Evolutionary conservation across 2,888 invertebrate genomes (phyloP).

Genomic region (Drosophila meridiana): DNA sequence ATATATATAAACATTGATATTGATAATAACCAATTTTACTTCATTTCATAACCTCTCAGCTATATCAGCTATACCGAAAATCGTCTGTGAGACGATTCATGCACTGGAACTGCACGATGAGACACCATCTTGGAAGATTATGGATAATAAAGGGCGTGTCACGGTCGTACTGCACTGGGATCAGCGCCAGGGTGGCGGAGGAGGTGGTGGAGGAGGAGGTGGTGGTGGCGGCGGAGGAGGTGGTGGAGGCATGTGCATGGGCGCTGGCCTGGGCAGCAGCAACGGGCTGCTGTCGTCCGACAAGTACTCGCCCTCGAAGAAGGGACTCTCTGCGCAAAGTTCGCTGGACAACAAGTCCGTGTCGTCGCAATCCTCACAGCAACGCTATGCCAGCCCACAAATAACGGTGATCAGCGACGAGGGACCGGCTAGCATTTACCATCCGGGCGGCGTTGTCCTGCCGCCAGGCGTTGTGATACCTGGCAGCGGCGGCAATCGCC

Average conservation of each 20-base stretch:
- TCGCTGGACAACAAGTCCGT: slow-evolving; percentile 89
- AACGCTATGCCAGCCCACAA: slow-evolving; percentile 90
- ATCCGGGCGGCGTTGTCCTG: slow-evolving; percentile 82
- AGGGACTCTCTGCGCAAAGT: slow-evolving; percentile 86
- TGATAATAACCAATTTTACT: neutral
- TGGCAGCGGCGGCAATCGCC: slow-evolving; percentile 77
- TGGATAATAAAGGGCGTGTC: slow-evolving; percentile 98
- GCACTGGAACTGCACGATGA: slow-evolving; percentile 98
- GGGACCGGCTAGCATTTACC: slow-evolving; percentile 88
- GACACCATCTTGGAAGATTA: slow-evolving; percentile 98
- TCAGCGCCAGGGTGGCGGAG: slow-evolving; percentile 90
- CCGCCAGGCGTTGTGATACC: slow-evolving; percentile 83
- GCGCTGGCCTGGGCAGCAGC: slow-evolving; percentile 81
- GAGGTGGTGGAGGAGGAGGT: slow-evolving; percentile 85
- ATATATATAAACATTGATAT: neutral
- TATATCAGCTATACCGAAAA: slow-evolving; percentile 97
- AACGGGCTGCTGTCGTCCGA: slow-evolving; percentile 83
- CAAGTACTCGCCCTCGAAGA: slow-evolving; percentile 85
- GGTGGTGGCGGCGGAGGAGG: slow-evolving; percentile 82
- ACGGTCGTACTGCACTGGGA: slow-evolving; percentile 99
- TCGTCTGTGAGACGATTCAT: slow-evolving; percentile 98
- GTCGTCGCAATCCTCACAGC: slow-evolving; percentile 84
- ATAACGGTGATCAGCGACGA: slow-evolving; percentile 98
- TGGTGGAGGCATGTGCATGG: slow-evolving; percentile 83
- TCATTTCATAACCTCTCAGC: slow-evolving; percentile 86